Percentiles rank a stretch among this genome's conserved stretches.
Conservation (phyloP, 2,888 invertebrate genomes). For the Tachina fera region DNA sequence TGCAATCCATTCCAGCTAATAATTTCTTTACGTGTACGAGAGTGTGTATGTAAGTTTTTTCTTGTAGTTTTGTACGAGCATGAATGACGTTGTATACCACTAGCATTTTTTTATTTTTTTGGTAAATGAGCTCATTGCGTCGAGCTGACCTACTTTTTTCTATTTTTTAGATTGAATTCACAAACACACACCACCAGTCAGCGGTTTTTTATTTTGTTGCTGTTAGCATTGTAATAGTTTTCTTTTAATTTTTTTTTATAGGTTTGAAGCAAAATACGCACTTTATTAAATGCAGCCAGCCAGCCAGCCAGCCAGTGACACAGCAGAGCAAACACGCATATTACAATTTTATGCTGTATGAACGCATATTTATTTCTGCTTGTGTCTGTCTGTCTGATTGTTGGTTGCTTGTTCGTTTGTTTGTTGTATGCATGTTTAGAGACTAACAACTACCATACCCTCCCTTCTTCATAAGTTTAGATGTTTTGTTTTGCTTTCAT, state of each 20-base stretch:
- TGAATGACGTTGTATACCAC: slow-evolving; percentile 60
- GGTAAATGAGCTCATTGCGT: slow-evolving; percentile 71
- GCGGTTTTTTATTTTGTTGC: background rate
- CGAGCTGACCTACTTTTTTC: slow-evolving; percentile 65
- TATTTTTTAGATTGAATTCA: slow-evolving; percentile 54
- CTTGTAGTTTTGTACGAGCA: slow-evolving; percentile 31
- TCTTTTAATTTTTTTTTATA: slow-evolving; percentile 51
- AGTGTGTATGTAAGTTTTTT: background rate
- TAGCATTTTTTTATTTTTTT: slow-evolving; percentile 28
- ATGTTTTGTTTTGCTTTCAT: background rate
- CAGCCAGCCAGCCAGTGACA: slow-evolving; percentile 24
- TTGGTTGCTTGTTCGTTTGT: background rate
- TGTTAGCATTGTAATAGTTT: slow-evolving; percentile 50
- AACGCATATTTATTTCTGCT: slow-evolving; percentile 26
- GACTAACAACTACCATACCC: background rate
- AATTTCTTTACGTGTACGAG: background rate
- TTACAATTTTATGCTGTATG: slow-evolving; percentile 43
- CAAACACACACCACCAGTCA: background rate
- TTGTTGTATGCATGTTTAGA: slow-evolving; percentile 4
- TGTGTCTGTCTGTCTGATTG: background rate
- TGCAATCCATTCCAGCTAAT: background rate
- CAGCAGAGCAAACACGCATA: slow-evolving; percentile 43
- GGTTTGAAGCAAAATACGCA: slow-evolving; percentile 51
- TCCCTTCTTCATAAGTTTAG: slow-evolving; percentile 18
- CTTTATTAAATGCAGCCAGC: slow-evolving; percentile 54